Percentiles rank a stretch among this genome's conserved stretches.
These are phyloP conservation scores for Anagyrus pseudococci DNA, from an alignment of 2,888 invertebrate genomes.

Conservation along the genomic window DNA sequence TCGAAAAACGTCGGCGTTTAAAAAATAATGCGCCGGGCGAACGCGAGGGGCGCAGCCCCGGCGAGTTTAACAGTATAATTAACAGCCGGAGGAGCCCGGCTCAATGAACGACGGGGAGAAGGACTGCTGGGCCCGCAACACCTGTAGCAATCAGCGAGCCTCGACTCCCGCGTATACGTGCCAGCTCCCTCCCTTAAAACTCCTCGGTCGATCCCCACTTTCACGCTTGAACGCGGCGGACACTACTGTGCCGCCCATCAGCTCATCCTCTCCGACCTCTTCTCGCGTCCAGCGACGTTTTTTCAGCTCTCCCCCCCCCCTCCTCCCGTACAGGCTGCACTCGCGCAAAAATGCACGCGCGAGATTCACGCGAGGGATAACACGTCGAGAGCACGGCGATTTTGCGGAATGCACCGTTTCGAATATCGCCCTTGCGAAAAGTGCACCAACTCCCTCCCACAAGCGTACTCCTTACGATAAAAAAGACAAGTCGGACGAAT, in stretches of 20 bases:
- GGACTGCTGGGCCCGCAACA: too few relatives aligned
- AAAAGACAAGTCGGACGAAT: slow-evolving; percentile 21
- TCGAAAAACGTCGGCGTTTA: too few relatives aligned
- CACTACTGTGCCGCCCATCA: too few relatives aligned
- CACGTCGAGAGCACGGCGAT: slow-evolving; percentile 30
- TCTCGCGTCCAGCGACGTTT: not conserved
- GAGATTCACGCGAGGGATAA: slow-evolving; percentile 42
- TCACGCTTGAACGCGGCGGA: slow-evolving; percentile 9
- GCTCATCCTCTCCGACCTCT: not conserved
- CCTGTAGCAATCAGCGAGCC: slow-evolving; percentile 2
- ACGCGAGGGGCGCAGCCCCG: too few relatives aligned
- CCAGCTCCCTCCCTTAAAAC: slow-evolving; percentile 1
- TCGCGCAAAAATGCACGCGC: too few relatives aligned
- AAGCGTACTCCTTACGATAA: slow-evolving; percentile 6
- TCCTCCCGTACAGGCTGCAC: too few relatives aligned
- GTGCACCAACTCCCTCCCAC: too few relatives aligned
- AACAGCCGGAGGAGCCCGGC: not conserved
- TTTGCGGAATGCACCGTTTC: slow-evolving; percentile 44
- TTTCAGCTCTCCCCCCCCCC: too few relatives aligned
- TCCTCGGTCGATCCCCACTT: slow-evolving; percentile 8
- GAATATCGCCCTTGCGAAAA: slow-evolving; percentile 36
- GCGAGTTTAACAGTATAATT: not conserved
- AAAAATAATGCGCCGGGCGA: too few relatives aligned
- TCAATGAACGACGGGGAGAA: too few relatives aligned
- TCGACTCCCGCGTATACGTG: not conserved